Conservation (phyloP, 1,140 invertebrate genomes). For the Ceratina australensis region DNA sequence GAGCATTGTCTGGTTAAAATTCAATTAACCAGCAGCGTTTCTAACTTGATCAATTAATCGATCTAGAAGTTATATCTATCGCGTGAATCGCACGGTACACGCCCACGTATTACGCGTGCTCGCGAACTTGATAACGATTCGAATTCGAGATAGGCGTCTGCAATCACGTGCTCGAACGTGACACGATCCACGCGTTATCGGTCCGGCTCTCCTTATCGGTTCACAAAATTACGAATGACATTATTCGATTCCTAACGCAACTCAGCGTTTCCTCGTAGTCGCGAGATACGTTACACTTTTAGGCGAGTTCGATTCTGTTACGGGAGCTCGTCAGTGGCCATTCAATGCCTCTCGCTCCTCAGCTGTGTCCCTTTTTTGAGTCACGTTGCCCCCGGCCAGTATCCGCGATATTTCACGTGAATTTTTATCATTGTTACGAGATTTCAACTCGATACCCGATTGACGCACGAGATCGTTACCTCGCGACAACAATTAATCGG, state of each 20-base stretch:
- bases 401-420: not conserved
- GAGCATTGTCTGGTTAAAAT: too few species aligned
- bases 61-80: too few species aligned
- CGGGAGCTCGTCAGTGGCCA: constrained; percentile 1
- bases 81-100: not conserved
- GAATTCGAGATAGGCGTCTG: not conserved
- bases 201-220: too few species aligned
- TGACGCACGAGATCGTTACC: not conserved
- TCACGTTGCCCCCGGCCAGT: not conserved
- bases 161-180: not conserved
- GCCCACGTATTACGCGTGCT: not conserved
- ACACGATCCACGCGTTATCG: not conserved
- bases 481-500: too few species aligned
- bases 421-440: too few species aligned
- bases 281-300: not conserved
- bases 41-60: too few species aligned
- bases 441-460: not conserved
- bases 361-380: not conserved
- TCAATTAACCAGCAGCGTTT: too few species aligned
- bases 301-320: constrained; percentile 6
- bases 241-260: not conserved
- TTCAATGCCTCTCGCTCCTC: not conserved
- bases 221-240: not conserved
- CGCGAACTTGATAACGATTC: constrained; percentile 12
- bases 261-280: not conserved